Conservation (phyloP, 2,797 vertebrate species). For the Falco rusticolus region DNA sequence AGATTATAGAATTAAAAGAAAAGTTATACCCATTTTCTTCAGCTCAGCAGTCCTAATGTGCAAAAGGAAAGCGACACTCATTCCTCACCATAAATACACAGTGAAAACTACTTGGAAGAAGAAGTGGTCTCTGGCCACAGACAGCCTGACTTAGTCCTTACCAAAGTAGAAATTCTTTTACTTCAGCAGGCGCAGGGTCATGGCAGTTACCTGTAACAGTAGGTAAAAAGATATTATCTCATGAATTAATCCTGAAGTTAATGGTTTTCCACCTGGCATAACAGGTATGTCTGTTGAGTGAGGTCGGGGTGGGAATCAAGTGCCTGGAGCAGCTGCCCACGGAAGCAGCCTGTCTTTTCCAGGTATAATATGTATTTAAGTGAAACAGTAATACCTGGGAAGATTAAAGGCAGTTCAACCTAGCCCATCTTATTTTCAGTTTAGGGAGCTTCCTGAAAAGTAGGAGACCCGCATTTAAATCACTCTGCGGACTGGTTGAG, state of each 20-base stretch:
- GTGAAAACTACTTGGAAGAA: background rate
- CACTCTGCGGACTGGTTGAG: fast-evolving
- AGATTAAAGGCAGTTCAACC: fast-evolving
- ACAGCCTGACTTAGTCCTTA: background rate
- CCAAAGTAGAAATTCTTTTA: background rate
- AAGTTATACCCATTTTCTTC: constrained; percentile 55
- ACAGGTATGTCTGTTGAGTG: fast-evolving
- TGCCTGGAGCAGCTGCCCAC: background rate
- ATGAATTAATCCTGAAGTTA: background rate
- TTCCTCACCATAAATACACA: constrained; percentile 36
- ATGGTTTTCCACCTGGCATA: background rate
- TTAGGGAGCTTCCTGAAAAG: background rate
- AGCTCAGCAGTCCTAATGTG: constrained; percentile 33
- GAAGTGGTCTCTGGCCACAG: background rate
- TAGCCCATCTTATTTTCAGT: background rate
- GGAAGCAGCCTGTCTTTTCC: background rate
- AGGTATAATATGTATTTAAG: too few species aligned
- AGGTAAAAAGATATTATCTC: background rate
- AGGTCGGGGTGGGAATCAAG: background rate
- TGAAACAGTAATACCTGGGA: background rate
- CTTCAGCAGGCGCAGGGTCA: background rate
- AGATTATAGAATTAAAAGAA: constrained; percentile 66
- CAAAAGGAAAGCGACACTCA: background rate
- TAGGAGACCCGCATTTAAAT: background rate
- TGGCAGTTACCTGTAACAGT: background rate